Conservation (phyloP, 2,113 vertebrate species). For the Pleuronectes platessa region DNA sequence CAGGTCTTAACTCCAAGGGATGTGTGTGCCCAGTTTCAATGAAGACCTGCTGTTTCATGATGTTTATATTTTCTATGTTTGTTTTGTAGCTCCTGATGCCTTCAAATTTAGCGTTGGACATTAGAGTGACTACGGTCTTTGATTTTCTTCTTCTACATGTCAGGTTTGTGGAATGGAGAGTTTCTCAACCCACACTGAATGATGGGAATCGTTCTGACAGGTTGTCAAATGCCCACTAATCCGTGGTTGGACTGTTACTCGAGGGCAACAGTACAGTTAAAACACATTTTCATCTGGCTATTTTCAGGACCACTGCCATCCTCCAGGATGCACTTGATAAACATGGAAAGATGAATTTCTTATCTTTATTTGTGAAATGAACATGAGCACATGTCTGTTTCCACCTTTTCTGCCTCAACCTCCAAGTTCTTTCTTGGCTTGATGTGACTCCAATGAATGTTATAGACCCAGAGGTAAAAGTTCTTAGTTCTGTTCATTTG, state of each 20-base stretch:
- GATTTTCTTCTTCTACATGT: constrained; percentile 19
- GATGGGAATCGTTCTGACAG: constrained; percentile 27
- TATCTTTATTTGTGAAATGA: constrained; percentile 35
- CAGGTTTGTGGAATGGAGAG: constrained; percentile 13
- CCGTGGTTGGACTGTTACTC: constrained; percentile 21
- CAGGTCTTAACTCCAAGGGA: constrained; percentile 80
- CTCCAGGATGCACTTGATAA: constrained; percentile 38
- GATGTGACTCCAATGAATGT: constrained; percentile 20
- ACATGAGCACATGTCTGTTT: constrained; percentile 18
- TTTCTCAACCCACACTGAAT: constrained; percentile 13
- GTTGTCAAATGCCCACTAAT: constrained; percentile 35
- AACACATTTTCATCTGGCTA: constrained; percentile 40
- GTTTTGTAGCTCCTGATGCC: constrained; percentile 54
- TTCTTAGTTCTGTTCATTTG: neutral
- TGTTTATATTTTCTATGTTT: constrained; percentile 55
- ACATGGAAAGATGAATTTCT: constrained; percentile 33
- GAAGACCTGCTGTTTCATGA: constrained; percentile 46
- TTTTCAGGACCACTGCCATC: constrained; percentile 48
- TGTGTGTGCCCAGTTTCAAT: constrained; percentile 44
- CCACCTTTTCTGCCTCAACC: constrained; percentile 13
- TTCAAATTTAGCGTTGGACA: constrained; percentile 25
- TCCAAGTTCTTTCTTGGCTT: constrained; percentile 13
- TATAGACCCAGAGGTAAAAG: constrained; percentile 5
- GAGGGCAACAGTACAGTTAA: constrained; percentile 22
- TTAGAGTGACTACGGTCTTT: constrained; percentile 2